Base-by-base conservation (phyloP, 2,797 vertebrate genomes). In the Sparus aurata region DNA sequence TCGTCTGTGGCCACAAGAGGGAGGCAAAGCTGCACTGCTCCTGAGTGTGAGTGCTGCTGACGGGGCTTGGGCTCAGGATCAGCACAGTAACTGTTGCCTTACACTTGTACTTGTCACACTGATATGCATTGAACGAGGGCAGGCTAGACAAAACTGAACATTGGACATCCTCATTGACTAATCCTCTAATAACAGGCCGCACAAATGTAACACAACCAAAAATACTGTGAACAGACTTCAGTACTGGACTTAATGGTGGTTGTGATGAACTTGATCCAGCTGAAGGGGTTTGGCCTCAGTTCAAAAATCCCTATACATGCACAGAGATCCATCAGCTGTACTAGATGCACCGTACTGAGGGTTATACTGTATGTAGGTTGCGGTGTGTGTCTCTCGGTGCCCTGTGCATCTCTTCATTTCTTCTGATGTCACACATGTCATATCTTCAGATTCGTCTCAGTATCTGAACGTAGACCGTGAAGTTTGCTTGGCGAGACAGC, bases 1-100 rank as follows among this genome's bases (percentile, higher is more conserved):
- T 49, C 1, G 45, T 6, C 6, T 75, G 1, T 46, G 54, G 45
- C 85, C 91, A 89, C 80, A 59, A 87, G 91, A 89, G 91, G 90
- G 87, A 3, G 79, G 49, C 73, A 66, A 46, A 75, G 63, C 71
- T 79, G 84, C 8, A 72, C 68, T 25, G 41, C 27, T 79, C 7
- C 7, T 66, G 22, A 7, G 0, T 8, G 8, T 49, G 13, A 34
- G 58, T 3, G 4, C 45, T 22, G 41, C 38, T 55, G 25, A 25
- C 4, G 38, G 18, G 16, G 12, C 55, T 45, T 0, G 7, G 4
- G 38, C 49, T n/a, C 30, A 67, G 15, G 45, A 23, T 45, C 41
- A 71, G 11, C 2, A 11, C 38, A 12, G 17, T 58, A 16, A 7
- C 15, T 25, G 27, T 6, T 20, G 9, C 11, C 4, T 41, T 5